A percentile compares a stretch with the other conserved stretches of the same genome.
Conservation (phyloP, 2,888 invertebrate genomes). For the Cheilosia urbana region DNA sequence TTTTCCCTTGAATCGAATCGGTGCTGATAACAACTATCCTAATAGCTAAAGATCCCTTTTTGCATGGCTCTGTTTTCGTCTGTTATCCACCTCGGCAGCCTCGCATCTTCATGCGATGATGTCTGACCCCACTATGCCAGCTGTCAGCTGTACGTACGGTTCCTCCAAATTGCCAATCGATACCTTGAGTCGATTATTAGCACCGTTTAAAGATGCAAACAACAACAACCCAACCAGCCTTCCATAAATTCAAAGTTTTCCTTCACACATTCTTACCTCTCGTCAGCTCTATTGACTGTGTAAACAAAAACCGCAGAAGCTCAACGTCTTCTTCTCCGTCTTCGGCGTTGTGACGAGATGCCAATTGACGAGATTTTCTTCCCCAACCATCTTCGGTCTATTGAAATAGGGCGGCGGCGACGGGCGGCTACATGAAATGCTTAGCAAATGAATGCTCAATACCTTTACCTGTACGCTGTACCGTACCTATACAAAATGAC, state of each 20-base stretch:
- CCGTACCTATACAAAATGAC: not conserved
- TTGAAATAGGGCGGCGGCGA: conserved; percentile 43
- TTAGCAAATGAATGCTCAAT: conserved; percentile 53
- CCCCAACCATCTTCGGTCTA: conserved; percentile 35
- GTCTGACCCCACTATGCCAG: conserved; percentile 54
- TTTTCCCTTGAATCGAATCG: not conserved
- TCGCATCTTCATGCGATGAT: conserved; percentile 58
- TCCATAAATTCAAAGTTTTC: conserved; percentile 67
- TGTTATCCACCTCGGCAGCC: conserved; percentile 2
- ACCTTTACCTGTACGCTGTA: conserved; percentile 18
- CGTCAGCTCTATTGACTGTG: conserved; percentile 25
- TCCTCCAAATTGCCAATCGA: conserved; percentile 60
- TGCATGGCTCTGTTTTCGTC: not conserved
- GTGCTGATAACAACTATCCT: not conserved
- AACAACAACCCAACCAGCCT: conserved; percentile 51
- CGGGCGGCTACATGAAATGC: conserved; percentile 18
- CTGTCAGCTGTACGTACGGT: conserved; percentile 35
- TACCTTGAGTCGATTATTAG: conserved; percentile 37
- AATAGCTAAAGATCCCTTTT: not conserved
- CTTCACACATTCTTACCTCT: conserved; percentile 65
- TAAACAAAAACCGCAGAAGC: conserved; percentile 18
- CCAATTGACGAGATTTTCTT: conserved; percentile 42
- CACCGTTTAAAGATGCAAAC: conserved; percentile 34
- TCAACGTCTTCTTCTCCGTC: conserved; percentile 31
- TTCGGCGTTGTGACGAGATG: conserved; percentile 25